These are phyloP conservation scores for Drosophila gunungcola DNA, from an alignment of 1,140 invertebrate genomes.

Conservation along the genomic window DNA sequence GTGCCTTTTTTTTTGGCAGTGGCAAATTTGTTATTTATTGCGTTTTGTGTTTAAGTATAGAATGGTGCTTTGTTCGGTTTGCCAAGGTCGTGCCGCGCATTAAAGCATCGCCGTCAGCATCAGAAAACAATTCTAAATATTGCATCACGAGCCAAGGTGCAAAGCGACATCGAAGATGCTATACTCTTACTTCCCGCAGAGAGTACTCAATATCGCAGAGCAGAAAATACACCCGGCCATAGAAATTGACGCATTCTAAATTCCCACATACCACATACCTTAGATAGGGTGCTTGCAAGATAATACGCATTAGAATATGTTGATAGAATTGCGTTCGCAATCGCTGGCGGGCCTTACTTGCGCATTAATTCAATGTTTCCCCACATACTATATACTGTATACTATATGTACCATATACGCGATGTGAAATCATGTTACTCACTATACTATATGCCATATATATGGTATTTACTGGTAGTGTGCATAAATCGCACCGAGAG, in stretches of 20 bases:
- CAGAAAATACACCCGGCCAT: too few relatives aligned
- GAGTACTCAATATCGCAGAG: too few relatives aligned
- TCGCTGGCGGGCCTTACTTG: slow-evolving; percentile 7
- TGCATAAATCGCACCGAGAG: slow-evolving; percentile 16
- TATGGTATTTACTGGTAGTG: neutral
- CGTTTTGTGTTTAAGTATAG: slow-evolving; percentile 48
- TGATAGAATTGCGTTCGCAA: slow-evolving; percentile 23
- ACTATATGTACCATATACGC: neutral
- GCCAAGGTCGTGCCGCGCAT: slow-evolving; percentile 58
- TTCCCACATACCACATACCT: neutral
- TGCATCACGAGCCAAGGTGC: slow-evolving; percentile 57
- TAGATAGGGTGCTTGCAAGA: slow-evolving; percentile 5
- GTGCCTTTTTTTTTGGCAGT: slow-evolving; percentile 34
- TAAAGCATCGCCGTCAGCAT: slow-evolving; percentile 38
- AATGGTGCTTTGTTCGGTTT: slow-evolving; percentile 69
- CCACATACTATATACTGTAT: slow-evolving; percentile 6
- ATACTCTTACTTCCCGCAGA: neutral
- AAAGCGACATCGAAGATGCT: neutral
- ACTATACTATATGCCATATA: neutral
- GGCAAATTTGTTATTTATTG: slow-evolving; percentile 63
- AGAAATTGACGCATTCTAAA: neutral
- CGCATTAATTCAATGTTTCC: slow-evolving; percentile 27
- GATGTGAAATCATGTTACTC: slow-evolving; percentile 29
- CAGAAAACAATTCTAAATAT: slow-evolving; percentile 69
- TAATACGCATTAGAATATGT: slow-evolving; percentile 37